Percentiles rank a stretch among this genome's conserved stretches.
Evolutionary conservation across 2,888 invertebrate genomes (phyloP).

Genomic region (Tipula vernalis): DNA sequence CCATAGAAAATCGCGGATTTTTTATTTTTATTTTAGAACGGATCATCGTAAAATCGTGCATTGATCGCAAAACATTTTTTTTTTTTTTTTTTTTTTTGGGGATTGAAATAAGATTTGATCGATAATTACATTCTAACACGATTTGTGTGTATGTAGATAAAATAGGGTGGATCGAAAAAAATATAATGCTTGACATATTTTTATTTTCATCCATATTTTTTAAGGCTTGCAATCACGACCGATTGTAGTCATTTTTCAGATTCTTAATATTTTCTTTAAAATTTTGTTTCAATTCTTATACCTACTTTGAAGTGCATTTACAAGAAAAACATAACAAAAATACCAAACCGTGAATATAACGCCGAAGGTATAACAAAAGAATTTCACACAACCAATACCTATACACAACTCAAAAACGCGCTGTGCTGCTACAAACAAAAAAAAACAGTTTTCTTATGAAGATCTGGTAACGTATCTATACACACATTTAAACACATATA

Average conservation of each 20-base stretch:
- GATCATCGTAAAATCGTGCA: not conserved
- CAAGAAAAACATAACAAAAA: not conserved
- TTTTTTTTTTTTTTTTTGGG: not conserved
- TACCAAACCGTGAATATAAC: conserved; percentile 14
- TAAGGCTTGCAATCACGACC: not conserved
- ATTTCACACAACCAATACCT: conserved; percentile 14
- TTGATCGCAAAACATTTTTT: not conserved
- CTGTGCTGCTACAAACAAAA: not conserved
- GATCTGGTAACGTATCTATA: not conserved
- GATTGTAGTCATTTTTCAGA: not conserved
- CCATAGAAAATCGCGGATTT: not conserved
- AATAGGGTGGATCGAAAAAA: not conserved
- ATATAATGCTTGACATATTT: not conserved
- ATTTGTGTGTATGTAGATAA: not conserved
- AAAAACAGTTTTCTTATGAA: not conserved
- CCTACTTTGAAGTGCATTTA: not conserved
- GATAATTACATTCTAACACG: conserved; percentile 8
- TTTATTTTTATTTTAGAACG: not conserved
- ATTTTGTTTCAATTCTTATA: not conserved
- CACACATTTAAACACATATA: conserved; percentile 10
- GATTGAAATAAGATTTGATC: not conserved
- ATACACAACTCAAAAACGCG: not conserved
- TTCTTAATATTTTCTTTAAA: not conserved
- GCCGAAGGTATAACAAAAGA: conserved; percentile 15
- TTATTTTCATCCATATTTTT: not conserved